Evolutionary conservation across 1,140 invertebrate genomes (phyloP).

Genomic region (Coenobita brevimanus): DNA sequence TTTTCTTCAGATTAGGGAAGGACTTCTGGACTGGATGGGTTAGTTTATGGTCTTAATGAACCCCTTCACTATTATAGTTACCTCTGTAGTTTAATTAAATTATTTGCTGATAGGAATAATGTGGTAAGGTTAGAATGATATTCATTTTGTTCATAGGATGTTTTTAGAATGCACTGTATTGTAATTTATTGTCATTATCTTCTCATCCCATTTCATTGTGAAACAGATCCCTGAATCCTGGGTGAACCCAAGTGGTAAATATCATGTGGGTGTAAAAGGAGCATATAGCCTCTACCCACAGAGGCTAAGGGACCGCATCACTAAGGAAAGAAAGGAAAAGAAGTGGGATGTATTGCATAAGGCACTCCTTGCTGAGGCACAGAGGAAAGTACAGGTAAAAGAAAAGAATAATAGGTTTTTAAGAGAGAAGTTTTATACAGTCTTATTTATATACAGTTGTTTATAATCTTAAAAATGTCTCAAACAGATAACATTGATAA

Average conservation of each 20-base stretch:
- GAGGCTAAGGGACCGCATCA: slow-evolving; percentile 87
- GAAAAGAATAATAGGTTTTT: too few relatives aligned
- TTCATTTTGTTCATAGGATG: too few relatives aligned
- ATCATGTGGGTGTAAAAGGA: slow-evolving; percentile 88
- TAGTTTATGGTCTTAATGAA: too few relatives aligned
- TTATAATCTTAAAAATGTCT: too few relatives aligned
- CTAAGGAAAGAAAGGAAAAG: slow-evolving; percentile 87
- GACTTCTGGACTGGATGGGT: too few relatives aligned
- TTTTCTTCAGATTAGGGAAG: too few relatives aligned
- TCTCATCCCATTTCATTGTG: slow-evolving; percentile 64
- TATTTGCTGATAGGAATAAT: too few relatives aligned
- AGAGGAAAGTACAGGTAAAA: slow-evolving; percentile 79
- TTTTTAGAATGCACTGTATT: background rate
- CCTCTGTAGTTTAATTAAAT: too few relatives aligned
- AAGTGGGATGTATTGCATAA: slow-evolving; percentile 90
- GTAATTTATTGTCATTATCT: slow-evolving; percentile 28
- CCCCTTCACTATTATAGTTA: too few relatives aligned
- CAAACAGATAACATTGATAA: too few relatives aligned
- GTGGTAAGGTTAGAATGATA: too few relatives aligned
- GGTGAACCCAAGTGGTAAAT: slow-evolving; percentile 88
- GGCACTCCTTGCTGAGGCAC: slow-evolving; percentile 83
- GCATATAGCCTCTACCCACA: slow-evolving; percentile 91
- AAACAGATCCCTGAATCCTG: slow-evolving; percentile 86
- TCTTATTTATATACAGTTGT: background rate
- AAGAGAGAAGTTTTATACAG: too few relatives aligned